Base-by-base conservation (phyloP, 2,797 vertebrate species). In the Sparidentex hasta region DNA sequence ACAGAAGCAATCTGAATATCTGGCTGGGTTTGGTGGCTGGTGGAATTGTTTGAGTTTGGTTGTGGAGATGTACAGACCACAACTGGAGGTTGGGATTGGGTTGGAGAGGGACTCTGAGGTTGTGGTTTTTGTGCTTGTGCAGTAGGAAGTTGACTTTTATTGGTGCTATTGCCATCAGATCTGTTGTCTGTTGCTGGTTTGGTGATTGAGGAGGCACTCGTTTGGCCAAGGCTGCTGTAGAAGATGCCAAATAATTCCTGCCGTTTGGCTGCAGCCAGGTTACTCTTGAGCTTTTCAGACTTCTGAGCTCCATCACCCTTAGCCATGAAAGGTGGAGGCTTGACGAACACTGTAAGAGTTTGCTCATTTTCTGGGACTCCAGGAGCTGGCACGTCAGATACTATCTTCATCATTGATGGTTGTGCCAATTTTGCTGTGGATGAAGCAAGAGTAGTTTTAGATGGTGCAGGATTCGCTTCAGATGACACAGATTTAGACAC, bases 161-260 rank as follows among this genome's bases (percentile, higher is more conserved):
- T 67, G 3, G 18, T 8, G 70, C 82, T 55, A 55, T 85, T 93
- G 61, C 88, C 81, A 48, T 86, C 90, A 71, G 90, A 90, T 87
- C 89, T 96, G 69, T 76, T 59, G 38, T 95, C 93, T 41, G 85
- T 68, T 0, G 93, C 70, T 52, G 91, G 82, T 74, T 95, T 97
- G 67, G 64, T 67, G 61, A 90, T 58, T 4, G 87, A 77, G 3
- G 87, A 83, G 2, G 83, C 38, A 4, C 80, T 76, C 0, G 91
- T 70, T 11, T 90, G 80, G 20, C 94, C 88, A 69, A 87, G 82
- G 71, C 90, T 95, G 70, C 96, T 97, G 82, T 98, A 99, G 82
- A 97, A 98, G 82, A 98, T 97, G 44, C 94, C 96, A 71, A 98
- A 98, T 3, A 98, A 91, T 76, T 97, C 96, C 92, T 97, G 95